phyloP scores from a whole-genome alignment of 2,888 invertebrate species.

The Physocephala rufipes region DNA sequence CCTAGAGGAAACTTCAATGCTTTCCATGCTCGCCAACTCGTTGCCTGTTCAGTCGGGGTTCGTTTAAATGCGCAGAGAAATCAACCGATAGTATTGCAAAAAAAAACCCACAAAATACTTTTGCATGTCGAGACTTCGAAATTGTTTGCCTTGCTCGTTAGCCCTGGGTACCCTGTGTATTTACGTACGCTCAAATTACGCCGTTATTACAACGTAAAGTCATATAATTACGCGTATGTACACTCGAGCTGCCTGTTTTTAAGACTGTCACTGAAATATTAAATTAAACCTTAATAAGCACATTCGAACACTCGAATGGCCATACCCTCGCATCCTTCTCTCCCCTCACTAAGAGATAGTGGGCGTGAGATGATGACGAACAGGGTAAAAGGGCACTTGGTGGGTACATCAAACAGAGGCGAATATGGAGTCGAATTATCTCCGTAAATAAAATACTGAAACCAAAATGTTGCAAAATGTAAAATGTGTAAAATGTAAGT shows the following conservation, averaged over 20 bases:
- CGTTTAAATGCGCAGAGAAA: background rate
- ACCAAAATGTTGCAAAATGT: no score
- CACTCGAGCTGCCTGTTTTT: background rate
- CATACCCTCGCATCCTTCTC: no score
- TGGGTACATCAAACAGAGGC: background rate
- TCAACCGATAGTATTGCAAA: no score
- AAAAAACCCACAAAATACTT: background rate
- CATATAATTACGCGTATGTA: slow-evolving; percentile 1
- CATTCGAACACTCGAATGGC: background rate
- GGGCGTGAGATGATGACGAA: background rate
- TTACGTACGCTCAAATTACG: background rate
- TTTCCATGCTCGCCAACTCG: background rate
- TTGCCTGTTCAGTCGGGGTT: background rate
- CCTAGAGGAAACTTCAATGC: no score
- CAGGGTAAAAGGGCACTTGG: background rate
- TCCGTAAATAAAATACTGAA: background rate
- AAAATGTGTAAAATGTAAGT: no score
- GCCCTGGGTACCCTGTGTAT: background rate
- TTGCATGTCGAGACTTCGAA: background rate
- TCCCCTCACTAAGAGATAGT: background rate
- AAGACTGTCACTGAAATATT: slow-evolving; percentile 22
- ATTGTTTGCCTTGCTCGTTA: background rate
- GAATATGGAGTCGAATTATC: background rate
- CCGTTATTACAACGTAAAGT: slow-evolving; percentile 4
- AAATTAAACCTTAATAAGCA: slow-evolving; percentile 27